Evolutionary conservation across 37 sponge, comb jelly and placozoan species (phyloP), one percentile per base, ranked within the genome.

Genomic region (Dysidea cf. avara): DNA sequence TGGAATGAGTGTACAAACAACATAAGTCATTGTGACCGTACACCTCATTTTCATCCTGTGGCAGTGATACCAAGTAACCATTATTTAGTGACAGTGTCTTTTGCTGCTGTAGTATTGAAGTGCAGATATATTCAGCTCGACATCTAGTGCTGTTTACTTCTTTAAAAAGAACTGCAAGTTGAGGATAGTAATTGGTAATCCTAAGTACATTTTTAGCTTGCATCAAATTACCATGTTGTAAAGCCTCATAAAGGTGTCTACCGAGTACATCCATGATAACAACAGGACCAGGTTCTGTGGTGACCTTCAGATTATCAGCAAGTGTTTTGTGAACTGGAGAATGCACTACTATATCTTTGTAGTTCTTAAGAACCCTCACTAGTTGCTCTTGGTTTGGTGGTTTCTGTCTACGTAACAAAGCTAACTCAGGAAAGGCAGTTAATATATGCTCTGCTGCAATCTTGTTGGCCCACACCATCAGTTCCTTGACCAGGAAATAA

Each of bases 401-500:
- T 13, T 7, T 20, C 37, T 89, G 90, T 33, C 58, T 40, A 26
- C 81, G 59, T 3, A 89, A 66, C 12, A 80, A 38, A 1, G 85
- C 67, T 40, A 24, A 35, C 5, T 75, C 40, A 11, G 74, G 68
- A 22, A 31, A 55, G 11, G 1, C 18, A 24, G 30, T 17, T 30
- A 51, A 53, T 11, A 78, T 24, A 39, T 33, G 0, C 25, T 72
- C 38, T 26, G 91, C 81, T 28, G 85, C 77, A 32, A 12, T 47
- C 21, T 24, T 26, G 43, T 84, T 84, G 9, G 86, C 86, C 81
- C 81, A 90, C 34, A 90, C 84, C 86, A 90, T 90, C 29, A 90
- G 32, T 50, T 85, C 82, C 22, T 84, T 82, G 6, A 84, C 64
- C 47, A 90, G 11, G 29, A 75, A 16, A 33, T 81, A 74, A 33